Evolutionary conservation across 1,140 invertebrate genomes (phyloP), one percentile per base, ranked within the genome.

Genomic region (Eubasilissa regina): DNA sequence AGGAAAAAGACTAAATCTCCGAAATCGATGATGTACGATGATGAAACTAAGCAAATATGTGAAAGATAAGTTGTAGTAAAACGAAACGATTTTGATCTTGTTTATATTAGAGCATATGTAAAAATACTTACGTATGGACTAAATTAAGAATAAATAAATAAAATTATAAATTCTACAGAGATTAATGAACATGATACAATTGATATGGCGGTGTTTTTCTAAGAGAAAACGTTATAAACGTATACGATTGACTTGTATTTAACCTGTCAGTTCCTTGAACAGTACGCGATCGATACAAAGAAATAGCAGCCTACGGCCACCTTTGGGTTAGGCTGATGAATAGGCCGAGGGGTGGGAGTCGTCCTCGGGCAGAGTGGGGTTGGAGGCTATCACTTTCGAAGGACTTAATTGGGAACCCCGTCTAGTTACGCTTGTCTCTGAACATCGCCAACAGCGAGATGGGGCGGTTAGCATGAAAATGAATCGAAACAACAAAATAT

Each of bases 401-500:
- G 68, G 68, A 51, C 53, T 73, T 73, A 73, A 73, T 73, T 73
- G 68, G 6, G 68, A 73, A 25, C 13, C 68, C 47, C 68, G 10
- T 53, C 17, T 43, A 68, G 44, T 48, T 0, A 19, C 13, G 19
- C 12, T 35, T 43, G 47, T 47, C 15, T 73, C 68, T 9, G 48
- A 47, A 19, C 68, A 35, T 73, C 53, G 4, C 48, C 68, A 25
- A 72, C 47, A 73, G 17, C 4, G 15, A 9, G 48, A 73, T 73
- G 51, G 68, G 53, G 53, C 35, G 10, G 43, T 47, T 47, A 21
- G 6, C 44, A 43, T 55, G 47, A 53, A 73, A 47, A 47, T 35
- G 19, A 21, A 43, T 43, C 0, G 1, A 62, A 62, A 62, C 35
- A 62, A 62, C 25, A 35, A 35, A 35, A 3, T 35, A 35, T 35